These are phyloP conservation scores for Anarhynchus alexandrinus DNA, from an alignment of 2,113 vertebrate genomes.

Conservation along the genomic window DNA sequence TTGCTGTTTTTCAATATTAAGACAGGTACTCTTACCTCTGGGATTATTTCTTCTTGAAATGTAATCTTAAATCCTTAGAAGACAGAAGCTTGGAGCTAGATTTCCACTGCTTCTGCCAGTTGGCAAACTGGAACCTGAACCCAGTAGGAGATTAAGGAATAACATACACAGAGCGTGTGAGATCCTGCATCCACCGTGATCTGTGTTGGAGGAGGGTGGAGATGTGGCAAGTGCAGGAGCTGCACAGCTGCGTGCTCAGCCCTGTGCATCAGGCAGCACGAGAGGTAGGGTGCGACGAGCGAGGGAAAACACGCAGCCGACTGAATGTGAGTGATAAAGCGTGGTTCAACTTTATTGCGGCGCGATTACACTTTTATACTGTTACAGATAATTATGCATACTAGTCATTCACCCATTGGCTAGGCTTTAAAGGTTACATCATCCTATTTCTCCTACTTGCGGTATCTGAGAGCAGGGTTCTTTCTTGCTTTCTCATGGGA, in stretches of 20 bases:
- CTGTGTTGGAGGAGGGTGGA: not conserved
- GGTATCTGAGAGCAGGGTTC: too few relatives aligned
- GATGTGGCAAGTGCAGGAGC: not conserved
- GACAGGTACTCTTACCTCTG: not conserved
- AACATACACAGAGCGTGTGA: accelerated
- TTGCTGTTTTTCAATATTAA: not conserved
- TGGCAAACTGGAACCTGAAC: not conserved
- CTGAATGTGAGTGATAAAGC: too few relatives aligned
- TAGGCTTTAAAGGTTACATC: too few relatives aligned
- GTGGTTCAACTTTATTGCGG: too few relatives aligned
- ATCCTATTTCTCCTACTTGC: too few relatives aligned
- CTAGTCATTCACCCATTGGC: too few relatives aligned
- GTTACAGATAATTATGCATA: too few relatives aligned
- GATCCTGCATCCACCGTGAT: not conserved
- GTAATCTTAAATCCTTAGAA: not conserved
- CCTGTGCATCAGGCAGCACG: accelerated
- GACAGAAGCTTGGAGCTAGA: not conserved
- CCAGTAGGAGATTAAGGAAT: not conserved
- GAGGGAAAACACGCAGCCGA: too few relatives aligned
- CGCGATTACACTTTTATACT: too few relatives aligned
- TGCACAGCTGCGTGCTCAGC: not conserved
- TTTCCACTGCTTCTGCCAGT: not conserved
- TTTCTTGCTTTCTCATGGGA: too few relatives aligned
- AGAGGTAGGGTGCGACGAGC: too few relatives aligned
- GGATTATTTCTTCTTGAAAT: not conserved